Base-by-base conservation (phyloP, 2,888 invertebrate genomes). In the Apodemia zela region DNA sequence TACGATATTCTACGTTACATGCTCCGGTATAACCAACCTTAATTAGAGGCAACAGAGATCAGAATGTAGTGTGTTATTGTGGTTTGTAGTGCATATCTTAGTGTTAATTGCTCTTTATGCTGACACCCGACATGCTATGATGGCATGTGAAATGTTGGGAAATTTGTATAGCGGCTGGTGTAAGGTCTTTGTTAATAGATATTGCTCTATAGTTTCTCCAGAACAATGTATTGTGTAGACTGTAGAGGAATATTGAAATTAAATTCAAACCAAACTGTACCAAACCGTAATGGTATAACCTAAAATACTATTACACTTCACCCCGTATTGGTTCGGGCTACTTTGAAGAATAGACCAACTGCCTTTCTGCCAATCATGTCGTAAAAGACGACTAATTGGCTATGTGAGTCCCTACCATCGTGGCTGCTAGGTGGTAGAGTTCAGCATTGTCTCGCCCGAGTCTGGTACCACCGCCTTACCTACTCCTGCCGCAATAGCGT, bases 41-140 rank as follows among this genome's bases (percentile, higher is more conserved):
- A 38, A 42, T 58, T 59, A 33, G 42, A 15, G 18, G 45, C 29
- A 8, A 57, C 25, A 63, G 59, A 45, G 59, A 33, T 63, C 35
- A 59, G 59, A 25, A 47, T 62, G 29, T 47, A 45, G 47, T 59
- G 62, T 29, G 18, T 18, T 58, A 47, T 47, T 29, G 59, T n/a
- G 63, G 59, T 63, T 63, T 59, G 59, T 58, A 59, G 58, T 47
- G 47, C 59, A 49, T 63, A 63, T 59, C 63, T 63, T 63, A 63
- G 63, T 63, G 59, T 59, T 63, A 59, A 63, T 63, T 63, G 63
- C 45, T 63, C 59, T 63, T 63, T 63, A 63, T 59, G 63, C 47
- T 63, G 63, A 47, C 63, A 63, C 29, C 63, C 58, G 63, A 49
- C 63, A 63, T 47, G 47, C 63, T 59, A 47, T 57, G 25, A 57